Base-by-base conservation (phyloP, 2,113 vertebrate species). In the Phrynocephalus versicolor region DNA sequence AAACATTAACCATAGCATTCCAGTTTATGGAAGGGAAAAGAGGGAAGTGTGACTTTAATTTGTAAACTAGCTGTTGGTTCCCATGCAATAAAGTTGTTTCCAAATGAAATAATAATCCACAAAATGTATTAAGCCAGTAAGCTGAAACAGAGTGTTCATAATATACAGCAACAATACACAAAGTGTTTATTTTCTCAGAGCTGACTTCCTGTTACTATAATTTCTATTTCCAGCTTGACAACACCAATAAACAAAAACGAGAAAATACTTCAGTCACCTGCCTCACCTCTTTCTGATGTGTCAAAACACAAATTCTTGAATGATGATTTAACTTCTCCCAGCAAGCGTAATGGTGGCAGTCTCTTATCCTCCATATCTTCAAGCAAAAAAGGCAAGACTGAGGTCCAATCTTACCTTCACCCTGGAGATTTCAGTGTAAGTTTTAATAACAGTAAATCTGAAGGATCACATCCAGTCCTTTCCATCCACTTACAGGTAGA, bases 211-310 rank as follows among this genome's bases (percentile, higher is more conserved):
- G 88, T 85, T 89, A 92, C 92, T 88, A 88, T 95, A 90, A 95
- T 95, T 96, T 96, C 90, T 90, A 94, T 93, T 96, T 96, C 89
- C 94, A 97, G 96, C 93, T 94, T 95, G 95, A 95, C 96, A 95
- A 94, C 95, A 92, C 94, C 96, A 95, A 93, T 96, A 94, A 97
- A 96, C 97, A 97, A 97, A 96, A 97, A 93, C 94, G 98, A 98
- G 93, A 96, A 96, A 94, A 93, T 96, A 91, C 97, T 98, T 21
- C 92, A 96, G 87, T 98, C 98, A 55, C 97, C 98, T 3, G 70
- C 97, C 88, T 98, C 98, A 81, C 97, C 98, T 39, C 93, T 97
- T 90, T 97, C 97, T 1, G 96, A 97, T 86, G 94, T 94, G 84
- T 95, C 96, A 0, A 97, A 97, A 93, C 92, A 96, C 93, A 96